Evolutionary conservation across 2,888 invertebrate species (phyloP), one percentile per base, ranked within the genome.

Genomic region (Temnothorax rugatulus): DNA sequence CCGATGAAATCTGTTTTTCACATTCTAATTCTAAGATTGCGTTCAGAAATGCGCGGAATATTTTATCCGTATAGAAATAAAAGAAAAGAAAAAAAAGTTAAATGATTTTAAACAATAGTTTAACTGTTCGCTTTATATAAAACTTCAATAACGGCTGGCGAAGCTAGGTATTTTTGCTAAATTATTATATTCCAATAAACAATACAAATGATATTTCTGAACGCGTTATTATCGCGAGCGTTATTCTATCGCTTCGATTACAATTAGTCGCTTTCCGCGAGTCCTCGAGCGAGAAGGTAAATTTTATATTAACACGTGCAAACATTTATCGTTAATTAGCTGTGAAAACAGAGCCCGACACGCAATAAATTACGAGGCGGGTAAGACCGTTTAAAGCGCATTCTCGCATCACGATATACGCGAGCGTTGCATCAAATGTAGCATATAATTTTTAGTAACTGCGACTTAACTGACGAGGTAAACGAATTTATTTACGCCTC

Each of bases 1-100:
- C 8, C 8, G 15, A 76, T 64, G 15, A 66, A 66, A 66, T n/a
- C 15, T 15, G 44, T 41, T 57, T 54, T 68, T 77, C n/a, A 34
- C 3, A 57, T 76, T 15, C 15, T 34, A 47, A 21, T 63, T 15
- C 34, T 18, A n/a, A 47, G 50, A 25, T 63, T n/a, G 34, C n/a
- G 21, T 11, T 66, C 64, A 44, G 63, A 63, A 66, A 25, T 15
- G 4, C n/a, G 7, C 57, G 1, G 9, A 54, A 11, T 41, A 21
- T 50, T 50, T 50, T 25, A 18, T 63, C 34, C 2, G 21, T 47
- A 34, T 2, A 69, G 18, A 47, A 13, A 69, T 21, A 34, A 50
- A 69, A 4, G 1, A 13, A 7, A 11, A 25, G 5, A 9, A 8
- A 50, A 25, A 18, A 34, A 29, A 7, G 21, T 13, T 29, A 25